Evolutionary conservation across 2,113 vertebrate species (phyloP).

Genomic region (Callionymus lyra): DNA sequence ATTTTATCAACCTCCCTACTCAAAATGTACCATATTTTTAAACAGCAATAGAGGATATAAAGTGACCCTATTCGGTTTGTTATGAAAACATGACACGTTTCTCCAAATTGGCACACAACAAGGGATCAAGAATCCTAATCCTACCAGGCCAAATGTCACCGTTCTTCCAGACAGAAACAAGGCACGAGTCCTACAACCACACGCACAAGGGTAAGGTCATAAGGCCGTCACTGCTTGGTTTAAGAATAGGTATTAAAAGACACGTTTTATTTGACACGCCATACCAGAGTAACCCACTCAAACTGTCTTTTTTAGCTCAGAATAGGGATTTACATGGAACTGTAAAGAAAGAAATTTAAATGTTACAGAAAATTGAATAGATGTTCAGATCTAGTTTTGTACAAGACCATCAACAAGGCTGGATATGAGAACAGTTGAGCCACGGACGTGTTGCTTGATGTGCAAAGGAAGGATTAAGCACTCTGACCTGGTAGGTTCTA

Average conservation of each 20-base stretch:
- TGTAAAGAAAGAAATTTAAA: too few relatives aligned
- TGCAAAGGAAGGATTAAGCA: conserved; percentile 38
- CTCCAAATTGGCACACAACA: conserved; percentile 7
- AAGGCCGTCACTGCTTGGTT: too few relatives aligned
- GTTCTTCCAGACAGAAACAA: conserved; percentile 28
- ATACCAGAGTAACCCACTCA: too few relatives aligned
- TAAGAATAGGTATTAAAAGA: too few relatives aligned
- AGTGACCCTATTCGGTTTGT: conserved; percentile 7
- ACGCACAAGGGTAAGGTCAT: too few relatives aligned
- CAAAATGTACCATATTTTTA: too few relatives aligned
- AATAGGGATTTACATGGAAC: too few relatives aligned
- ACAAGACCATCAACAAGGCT: not conserved
- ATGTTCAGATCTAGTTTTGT: too few relatives aligned
- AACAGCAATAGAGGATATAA: not conserved
- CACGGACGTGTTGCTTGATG: conserved; percentile 11
- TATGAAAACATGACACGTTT: conserved; percentile 2
- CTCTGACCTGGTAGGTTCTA: conserved; percentile 17
- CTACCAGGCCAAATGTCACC: conserved; percentile 35
- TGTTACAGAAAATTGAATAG: too few relatives aligned
- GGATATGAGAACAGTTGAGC: conserved; percentile 16
- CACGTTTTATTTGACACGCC: too few relatives aligned
- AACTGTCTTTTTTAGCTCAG: too few relatives aligned
- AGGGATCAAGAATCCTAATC: conserved; percentile 51
- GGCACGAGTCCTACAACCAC: conserved; percentile 17
- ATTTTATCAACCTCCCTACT: too few relatives aligned